Percentiles rank a stretch among this genome's conserved stretches.
Evolutionary conservation across 1,140 invertebrate genomes (phyloP).

Genomic region (Drosophila prosaltans): DNA sequence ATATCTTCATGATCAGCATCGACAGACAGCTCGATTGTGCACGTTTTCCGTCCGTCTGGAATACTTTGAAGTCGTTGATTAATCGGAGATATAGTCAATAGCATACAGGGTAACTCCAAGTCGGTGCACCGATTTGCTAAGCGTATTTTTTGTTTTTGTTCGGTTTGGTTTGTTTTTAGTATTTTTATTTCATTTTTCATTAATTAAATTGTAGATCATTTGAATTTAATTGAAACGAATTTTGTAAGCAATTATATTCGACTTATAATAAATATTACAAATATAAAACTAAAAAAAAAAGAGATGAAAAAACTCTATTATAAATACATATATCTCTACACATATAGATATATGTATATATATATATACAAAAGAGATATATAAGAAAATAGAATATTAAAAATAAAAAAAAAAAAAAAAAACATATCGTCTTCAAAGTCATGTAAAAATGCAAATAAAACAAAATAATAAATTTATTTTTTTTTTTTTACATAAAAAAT

Average conservation of each 20-base stretch:
- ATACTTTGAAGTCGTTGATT: too few species aligned
- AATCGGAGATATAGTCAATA: not conserved
- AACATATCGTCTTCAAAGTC: constrained; percentile 73
- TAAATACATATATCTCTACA: constrained; percentile 31
- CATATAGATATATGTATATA: not conserved
- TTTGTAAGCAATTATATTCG: not conserved
- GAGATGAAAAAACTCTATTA: not conserved
- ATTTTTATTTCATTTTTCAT: not conserved
- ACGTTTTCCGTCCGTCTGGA: too few species aligned
- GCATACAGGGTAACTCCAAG: not conserved
- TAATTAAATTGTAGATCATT: not conserved
- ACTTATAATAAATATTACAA: not conserved
- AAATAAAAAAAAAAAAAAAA: constrained; percentile 58
- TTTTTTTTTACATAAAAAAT: constrained; percentile 10
- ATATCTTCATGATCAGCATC: too few species aligned
- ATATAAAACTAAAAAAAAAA: not conserved
- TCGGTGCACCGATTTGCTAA: not conserved
- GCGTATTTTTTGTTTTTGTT: not conserved
- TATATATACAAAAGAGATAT: constrained; percentile 21
- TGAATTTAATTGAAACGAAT: not conserved
- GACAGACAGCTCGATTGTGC: too few species aligned
- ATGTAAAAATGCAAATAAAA: constrained; percentile 12
- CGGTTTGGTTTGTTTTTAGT: not conserved
- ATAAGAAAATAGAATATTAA: constrained; percentile 40
- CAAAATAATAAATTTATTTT: constrained; percentile 5